phyloP scores from a whole-genome alignment of 1,140 invertebrate genomes.

The Agrilus planipennis region DNA sequence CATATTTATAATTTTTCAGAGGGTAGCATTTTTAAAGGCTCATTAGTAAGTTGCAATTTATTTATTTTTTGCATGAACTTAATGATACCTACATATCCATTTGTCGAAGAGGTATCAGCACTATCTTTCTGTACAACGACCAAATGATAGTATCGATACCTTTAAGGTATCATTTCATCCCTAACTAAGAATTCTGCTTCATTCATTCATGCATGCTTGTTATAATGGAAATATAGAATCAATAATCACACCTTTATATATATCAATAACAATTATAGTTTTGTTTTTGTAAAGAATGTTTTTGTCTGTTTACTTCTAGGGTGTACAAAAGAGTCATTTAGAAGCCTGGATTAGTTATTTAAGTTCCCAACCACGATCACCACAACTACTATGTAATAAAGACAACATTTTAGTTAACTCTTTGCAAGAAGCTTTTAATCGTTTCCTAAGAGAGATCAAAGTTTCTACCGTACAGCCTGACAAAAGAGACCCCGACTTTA shows the following conservation, averaged over 20 bases:
- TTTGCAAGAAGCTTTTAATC: conserved; percentile 60
- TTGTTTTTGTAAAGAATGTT: too few species aligned
- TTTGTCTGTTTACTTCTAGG: conserved; percentile 40
- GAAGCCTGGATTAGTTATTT: conserved; percentile 62
- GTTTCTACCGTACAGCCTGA: conserved; percentile 56
- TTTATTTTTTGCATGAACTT: not conserved
- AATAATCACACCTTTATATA: too few species aligned
- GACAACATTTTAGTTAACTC: conserved; percentile 49
- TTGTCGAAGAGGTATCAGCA: too few species aligned
- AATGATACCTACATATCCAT: too few species aligned
- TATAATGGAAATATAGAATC: too few species aligned
- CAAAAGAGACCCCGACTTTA: conserved; percentile 84
- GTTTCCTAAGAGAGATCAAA: conserved; percentile 66
- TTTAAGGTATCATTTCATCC: too few species aligned
- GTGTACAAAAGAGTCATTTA: conserved; percentile 58
- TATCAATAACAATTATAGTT: conserved; percentile 7
- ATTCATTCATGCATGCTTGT: too few species aligned
- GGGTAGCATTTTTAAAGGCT: conserved; percentile 53
- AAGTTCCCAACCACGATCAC: conserved; percentile 55
- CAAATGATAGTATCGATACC: too few species aligned
- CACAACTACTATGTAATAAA: conserved; percentile 59
- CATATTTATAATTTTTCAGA: conserved; percentile 74
- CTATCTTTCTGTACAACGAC: too few species aligned
- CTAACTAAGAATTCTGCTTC: too few species aligned
- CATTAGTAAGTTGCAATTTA: conserved; percentile 45